Evolutionary conservation across 2,888 invertebrate species (phyloP), one percentile per base, ranked within the genome.

Genomic region (Abrostola triplasia): DNA sequence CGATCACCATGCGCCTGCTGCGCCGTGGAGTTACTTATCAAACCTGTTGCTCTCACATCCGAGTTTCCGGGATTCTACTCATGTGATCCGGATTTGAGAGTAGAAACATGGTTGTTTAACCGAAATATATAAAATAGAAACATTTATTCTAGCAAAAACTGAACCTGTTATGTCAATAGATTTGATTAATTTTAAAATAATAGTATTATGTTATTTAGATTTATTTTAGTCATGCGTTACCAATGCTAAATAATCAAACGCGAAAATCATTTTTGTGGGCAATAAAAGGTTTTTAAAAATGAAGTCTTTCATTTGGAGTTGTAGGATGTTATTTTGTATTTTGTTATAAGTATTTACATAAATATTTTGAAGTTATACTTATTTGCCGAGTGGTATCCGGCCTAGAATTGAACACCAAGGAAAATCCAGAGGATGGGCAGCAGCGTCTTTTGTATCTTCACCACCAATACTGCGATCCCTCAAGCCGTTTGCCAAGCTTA

Each of bases 31-130:
- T 13, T 61, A 61, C 11, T 12, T 67, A 47, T 67, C 67, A 1
- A 11, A 41, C 35, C 47, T 67, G n/a, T 40, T 67, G 56, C 61
- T 68, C 5, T 61, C 61, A 8, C 68, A 67, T 42, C 69, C 69
- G 6, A 36, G 52, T 0, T 67, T 68, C 41, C 55, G 56, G 24
- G 67, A 67, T 9, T 56, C 69, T 4, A 68, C 56, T 42, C 67
- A 67, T 36, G 68, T 61, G 8, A 68, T 61, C 36, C 68, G 68
- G n/a, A 37, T 63, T 8, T 50, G n/a, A 13, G 36, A 5, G 10
- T 11, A 36, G 0, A 6, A 8, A n/a, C 13, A 24, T 36, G 36
- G 11, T 40, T 10, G n/a, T 35, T 11, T 12, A n/a, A 44, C 5
- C 5, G 6, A 44, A 6, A 6, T 5, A n/a, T 7, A 44, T n/a